Evolutionary conservation across 1,140 invertebrate species (phyloP), one percentile per base, ranked within the genome.

Genomic region (Phymorhynchus buccinoides): DNA sequence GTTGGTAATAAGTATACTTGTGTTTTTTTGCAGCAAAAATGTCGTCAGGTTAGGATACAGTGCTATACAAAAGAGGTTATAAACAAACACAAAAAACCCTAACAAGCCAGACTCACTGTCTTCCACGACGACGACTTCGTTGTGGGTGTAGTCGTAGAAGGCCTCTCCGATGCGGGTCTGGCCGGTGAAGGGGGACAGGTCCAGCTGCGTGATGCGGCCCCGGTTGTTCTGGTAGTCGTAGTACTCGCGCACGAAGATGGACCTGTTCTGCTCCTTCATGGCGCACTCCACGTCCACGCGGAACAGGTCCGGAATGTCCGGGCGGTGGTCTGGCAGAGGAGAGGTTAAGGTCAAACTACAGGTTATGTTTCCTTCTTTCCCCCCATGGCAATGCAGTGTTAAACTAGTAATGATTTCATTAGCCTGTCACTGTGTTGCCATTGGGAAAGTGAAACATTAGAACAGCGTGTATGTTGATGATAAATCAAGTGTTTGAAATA

Each of bases 81-180:
- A n/a, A n/a, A 27, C 32, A 68, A 7, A 68, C 66, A 27, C 22
- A n/a, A 27, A 6, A 68, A 68, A 68, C 66, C 32, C 32, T 12
- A 7, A 68, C 66, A 14, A 12, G 27, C 27, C 12, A 12, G 12
- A 12, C 66, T 48, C 44, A 48, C 44, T 6, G 18, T 48, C 44
- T 18, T 80, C 77, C 7, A 85, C 37, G 32, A 18, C 41, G 16
- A 85, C 22, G 18, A 85, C 22, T 68, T 87, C 83, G 56, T 84
- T 85, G 41, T 44, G 39, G 18, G 35, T 41, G 83, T 87, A 87
- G 80, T 87, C 86, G 80, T 82, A 87, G 62, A 81, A 78, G 12
- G 66, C 79, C 0, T 83, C 39, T 0, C 84, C 41, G 27, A 62
- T 35, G 16, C 56, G 16, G 6, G 44, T 48, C 7, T 6, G 6